Base-by-base conservation (phyloP, 2,888 invertebrate genomes). In the Pediacus dermestoides region DNA sequence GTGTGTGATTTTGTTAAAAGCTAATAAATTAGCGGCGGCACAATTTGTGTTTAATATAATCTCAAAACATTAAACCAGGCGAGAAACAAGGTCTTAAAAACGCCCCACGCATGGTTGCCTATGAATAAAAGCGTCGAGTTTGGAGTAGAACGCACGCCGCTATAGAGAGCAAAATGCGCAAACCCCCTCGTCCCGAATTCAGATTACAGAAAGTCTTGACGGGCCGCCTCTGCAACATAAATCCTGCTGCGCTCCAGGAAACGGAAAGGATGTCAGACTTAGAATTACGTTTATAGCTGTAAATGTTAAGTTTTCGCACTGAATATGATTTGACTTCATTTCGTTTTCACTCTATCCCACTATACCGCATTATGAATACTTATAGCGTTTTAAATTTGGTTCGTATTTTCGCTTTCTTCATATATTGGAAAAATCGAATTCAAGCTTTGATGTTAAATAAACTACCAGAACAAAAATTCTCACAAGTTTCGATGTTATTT, bases 211-310 rank as follows among this genome's bases (percentile, higher is more conserved):
- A 40, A 43, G 46, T 45, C 50, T 45, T 42, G 50, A 46, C 47
- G 44, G 45, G 38, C 35, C 42, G 36, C 40, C 46, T 42, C 48
- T 46, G 48, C 42, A 48, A 49, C 50, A 53, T 54, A 56, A 56
- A 56, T 56, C 45, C 39, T 35, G 51, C 37, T 42, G 40, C 44
- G 47, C 50, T 39, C 44, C 53, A 46, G 53, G 52, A 54, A 56
- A 52, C 54, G 56, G 56, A 52, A 56, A 52, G 52, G 49, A 46
- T 47, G 54, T 50, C 49, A 50, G 50, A 52, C 50, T 46, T 46
- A 40, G 53, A 55, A 56, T 56, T 55, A 54, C 53, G 49, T 53
- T 54, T 50, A 47, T 50, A 42, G 47, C 47, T 47, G 44, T 46
- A 47, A 48, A 47, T 46, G 49, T 43, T 35, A 45, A 52, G 50